Percentiles rank a stretch among this genome's conserved stretches.
These are phyloP conservation scores for Caenorhabditis zanzibari DNA, from an alignment of 2,888 invertebrate species.

Conservation along the genomic window DNA sequence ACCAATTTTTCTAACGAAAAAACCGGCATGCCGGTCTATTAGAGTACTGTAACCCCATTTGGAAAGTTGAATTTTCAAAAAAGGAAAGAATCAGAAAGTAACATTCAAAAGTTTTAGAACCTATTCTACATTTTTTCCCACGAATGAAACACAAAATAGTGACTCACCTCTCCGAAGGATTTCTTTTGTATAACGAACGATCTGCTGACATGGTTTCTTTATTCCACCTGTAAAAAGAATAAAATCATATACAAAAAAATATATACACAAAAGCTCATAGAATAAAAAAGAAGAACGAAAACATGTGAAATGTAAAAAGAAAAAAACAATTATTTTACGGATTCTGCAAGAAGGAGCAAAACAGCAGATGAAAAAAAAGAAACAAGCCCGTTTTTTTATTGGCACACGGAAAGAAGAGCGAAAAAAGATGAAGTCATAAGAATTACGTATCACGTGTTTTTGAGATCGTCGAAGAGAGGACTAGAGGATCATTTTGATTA, in stretches of 20 bases:
- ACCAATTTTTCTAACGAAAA: too few relatives aligned
- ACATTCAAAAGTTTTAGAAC: neutral
- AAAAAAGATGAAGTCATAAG: constrained; percentile 35
- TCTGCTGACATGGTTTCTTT: constrained; percentile 27
- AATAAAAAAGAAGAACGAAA: constrained; percentile 24
- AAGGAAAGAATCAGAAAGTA: too few relatives aligned
- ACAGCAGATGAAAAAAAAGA: neutral
- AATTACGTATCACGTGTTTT: constrained; percentile 42
- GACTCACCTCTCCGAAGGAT: constrained; percentile 63
- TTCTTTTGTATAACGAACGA: constrained; percentile 59
- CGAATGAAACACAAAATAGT: neutral
- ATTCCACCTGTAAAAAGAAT: constrained; percentile 15
- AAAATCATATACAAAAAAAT: constrained; percentile 2
- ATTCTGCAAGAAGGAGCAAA: constrained; percentile 8
- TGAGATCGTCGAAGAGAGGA: constrained; percentile 14
- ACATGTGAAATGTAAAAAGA: constrained; percentile 22
- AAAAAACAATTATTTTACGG: neutral
- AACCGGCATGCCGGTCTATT: too few relatives aligned
- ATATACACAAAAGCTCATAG: neutral
- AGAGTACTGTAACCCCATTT: too few relatives aligned
- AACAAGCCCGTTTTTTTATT: constrained; percentile 35
- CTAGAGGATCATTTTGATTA: constrained; percentile 32
- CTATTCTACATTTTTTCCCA: neutral
- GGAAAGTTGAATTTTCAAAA: too few relatives aligned
- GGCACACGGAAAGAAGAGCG: constrained; percentile 13